Evolutionary conservation across 2,888 invertebrate genomes (phyloP), one percentile per base, ranked within the genome.

Genomic region (Apotomis capreana): DNA sequence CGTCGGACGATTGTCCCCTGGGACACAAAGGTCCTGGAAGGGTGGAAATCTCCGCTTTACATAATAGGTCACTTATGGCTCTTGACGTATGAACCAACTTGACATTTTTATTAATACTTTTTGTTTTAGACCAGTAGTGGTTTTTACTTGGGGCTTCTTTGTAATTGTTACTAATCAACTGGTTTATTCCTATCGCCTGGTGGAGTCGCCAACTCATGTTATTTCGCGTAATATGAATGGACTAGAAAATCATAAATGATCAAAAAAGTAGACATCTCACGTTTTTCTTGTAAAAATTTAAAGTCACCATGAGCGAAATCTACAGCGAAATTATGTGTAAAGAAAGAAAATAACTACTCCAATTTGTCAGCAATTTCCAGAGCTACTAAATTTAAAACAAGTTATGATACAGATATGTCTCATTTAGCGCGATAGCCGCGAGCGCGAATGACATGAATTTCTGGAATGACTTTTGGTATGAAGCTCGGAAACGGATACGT

Each of bases 401-500:
- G 83, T 80, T 81, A 85, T 78, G 83, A 84, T 84, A 83, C 79
- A 76, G 81, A 83, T 85, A 87, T 84, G 83, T 83, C 83, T 85
- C 83, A 82, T 84, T 86, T 83, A 83, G 77, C 79, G 79, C 78
- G 76, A 81, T 78, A 75, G 79, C 81, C 80, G 78, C 78, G 74
- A 73, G 80, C 78, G 80, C 79, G 75, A 79, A 80, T 75, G 81
- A 77, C 79, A 80, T 76, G 83, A 79, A 77, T 76, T 78, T 77
- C 79, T 79, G 81, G 80, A 83, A 85, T 84, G 76, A 75, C 78
- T 60, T 26, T 74, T 79, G 80, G 84, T 80, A 79, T 75, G 70
- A 46, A 65, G 73, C 69, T 59, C 57, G 36, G 73, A 71, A 65
- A 78, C 52, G 49, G 71, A 68, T 68, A 59, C 40, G 61, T 68